Evolutionary conservation across 2,888 invertebrate genomes (phyloP).

Genomic region (Chrysolina oricalcia): DNA sequence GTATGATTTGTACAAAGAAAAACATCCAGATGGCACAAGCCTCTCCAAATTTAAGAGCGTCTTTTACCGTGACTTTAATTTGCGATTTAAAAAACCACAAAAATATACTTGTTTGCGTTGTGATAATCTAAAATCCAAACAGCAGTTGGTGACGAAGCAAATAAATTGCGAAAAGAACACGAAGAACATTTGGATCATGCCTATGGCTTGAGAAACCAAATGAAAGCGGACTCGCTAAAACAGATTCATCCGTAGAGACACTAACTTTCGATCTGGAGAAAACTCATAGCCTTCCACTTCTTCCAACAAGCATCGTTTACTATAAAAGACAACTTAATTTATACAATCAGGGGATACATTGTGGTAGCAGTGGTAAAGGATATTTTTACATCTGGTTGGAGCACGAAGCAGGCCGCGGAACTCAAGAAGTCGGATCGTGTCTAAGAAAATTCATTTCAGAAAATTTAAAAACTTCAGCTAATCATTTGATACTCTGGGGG

Average conservation of each 20-base stretch:
- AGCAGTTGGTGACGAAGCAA: background rate
- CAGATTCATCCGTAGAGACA: conserved; percentile 25
- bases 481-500: conserved; percentile 17
- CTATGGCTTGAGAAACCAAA: conserved; percentile 16
- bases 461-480: background rate
- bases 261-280: conserved; percentile 27
- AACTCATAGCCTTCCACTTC: conserved; percentile 10
- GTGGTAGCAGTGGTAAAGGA: conserved; percentile 9
- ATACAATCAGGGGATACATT: conserved; percentile 32
- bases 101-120: conserved; percentile 16
- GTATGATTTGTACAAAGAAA: conserved; percentile 16
- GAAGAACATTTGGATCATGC: conserved; percentile 35
- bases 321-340: conserved; percentile 32
- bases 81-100: conserved; percentile 26
- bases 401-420: conserved; percentile 4
- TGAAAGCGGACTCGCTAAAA: conserved; percentile 29
- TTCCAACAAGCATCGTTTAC: conserved; percentile 27
- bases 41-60: background rate
- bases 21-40: background rate
- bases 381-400: conserved; percentile 28
- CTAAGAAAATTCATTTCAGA: conserved; percentile 21
- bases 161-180: background rate
- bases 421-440: background rate
- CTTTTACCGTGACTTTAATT: conserved; percentile 3
- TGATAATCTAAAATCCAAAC: background rate